phyloP scores from a whole-genome alignment of 37 sponge, comb jelly and placozoan species.

The Theonella swinhoei region DNA sequence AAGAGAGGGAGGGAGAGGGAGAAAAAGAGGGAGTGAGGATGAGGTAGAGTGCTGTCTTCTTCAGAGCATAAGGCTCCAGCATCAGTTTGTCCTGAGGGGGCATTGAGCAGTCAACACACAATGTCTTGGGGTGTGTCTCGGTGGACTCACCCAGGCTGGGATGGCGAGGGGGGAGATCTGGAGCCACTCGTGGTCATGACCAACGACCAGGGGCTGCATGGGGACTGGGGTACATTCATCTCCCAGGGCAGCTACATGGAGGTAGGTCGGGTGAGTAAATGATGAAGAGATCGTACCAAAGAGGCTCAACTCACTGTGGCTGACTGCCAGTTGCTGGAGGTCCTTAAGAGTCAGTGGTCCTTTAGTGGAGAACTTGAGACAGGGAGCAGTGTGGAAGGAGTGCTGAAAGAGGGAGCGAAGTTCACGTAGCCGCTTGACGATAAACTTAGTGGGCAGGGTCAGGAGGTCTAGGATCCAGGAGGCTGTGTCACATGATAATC shows the following conservation, averaged over 20 bases:
- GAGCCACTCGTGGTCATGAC: constrained; percentile 79
- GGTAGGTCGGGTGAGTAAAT: background rate
- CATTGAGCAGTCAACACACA: no score
- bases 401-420: constrained; percentile 50
- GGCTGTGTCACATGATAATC: no score
- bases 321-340: constrained; percentile 65
- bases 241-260: constrained; percentile 58
- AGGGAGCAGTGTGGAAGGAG: constrained; percentile 57
- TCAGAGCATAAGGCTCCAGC: constrained; percentile 70
- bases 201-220: constrained; percentile 66
- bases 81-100: constrained; percentile 65
- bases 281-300: background rate
- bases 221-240: constrained; percentile 76
- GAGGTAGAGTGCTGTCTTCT: constrained; percentile 66
- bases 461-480: constrained; percentile 58
- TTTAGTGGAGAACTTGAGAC: constrained; percentile 60
- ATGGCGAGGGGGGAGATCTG: constrained; percentile 65
- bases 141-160: constrained; percentile 67
- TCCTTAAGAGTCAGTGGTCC: constrained; percentile 77
- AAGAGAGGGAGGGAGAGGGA: no score
- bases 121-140: no score
- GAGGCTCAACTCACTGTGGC: constrained; percentile 48
- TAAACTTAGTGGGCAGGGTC: constrained; percentile 62
- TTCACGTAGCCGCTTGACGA: constrained; percentile 55
- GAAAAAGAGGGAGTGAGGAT: constrained; percentile 5